A percentile compares a stretch with the other conserved stretches of the same genome.
These are phyloP conservation scores for Frankliniella intonsa DNA, from an alignment of 2,888 invertebrate genomes.

Conservation along the genomic window DNA sequence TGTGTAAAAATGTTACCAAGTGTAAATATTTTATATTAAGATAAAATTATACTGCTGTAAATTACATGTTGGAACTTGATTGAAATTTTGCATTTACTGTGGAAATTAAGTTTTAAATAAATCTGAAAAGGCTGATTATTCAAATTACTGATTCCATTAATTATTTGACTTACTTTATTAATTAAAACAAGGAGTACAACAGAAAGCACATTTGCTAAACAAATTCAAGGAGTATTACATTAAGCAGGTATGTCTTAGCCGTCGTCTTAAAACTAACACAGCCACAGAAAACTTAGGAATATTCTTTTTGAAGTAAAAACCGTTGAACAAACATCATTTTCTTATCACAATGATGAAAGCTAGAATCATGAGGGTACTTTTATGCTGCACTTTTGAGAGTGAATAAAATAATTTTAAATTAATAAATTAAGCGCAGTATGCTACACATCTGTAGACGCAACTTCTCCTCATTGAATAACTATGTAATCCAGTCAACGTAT, in stretches of 20 bases:
- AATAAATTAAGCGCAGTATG: no score
- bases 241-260: neutral
- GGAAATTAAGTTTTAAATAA: neutral
- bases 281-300: neutral
- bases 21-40: slow-evolving; percentile 18
- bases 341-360: no score
- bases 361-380: no score
- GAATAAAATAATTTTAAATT: no score
- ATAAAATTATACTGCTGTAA: neutral
- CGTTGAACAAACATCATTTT: neutral
- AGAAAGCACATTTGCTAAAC: neutral
- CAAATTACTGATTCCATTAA: neutral
- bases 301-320: neutral
- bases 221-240: neutral
- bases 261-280: neutral
- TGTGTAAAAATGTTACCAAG: neutral
- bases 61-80: neutral
- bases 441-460: no score
- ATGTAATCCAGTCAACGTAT: no score
- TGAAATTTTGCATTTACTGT: slow-evolving; percentile 5
- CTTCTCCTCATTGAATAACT: no score
- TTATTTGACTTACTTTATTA: neutral
- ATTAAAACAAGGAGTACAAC: neutral
- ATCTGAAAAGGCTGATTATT: neutral
- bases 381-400: no score